These are phyloP conservation scores for Beris chalybata DNA, from an alignment of 2,888 invertebrate genomes.

Conservation along the genomic window DNA sequence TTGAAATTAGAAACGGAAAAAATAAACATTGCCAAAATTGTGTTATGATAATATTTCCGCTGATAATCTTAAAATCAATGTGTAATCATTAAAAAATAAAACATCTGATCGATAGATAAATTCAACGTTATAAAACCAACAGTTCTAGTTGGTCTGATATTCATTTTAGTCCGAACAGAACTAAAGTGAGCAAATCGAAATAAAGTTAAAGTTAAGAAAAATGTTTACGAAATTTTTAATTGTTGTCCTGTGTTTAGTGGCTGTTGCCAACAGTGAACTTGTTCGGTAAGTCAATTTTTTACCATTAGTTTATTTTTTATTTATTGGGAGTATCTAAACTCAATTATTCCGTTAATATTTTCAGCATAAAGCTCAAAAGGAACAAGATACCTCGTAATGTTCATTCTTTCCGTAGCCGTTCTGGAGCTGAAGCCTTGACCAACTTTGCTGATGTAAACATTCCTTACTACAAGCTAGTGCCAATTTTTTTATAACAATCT, in stretches of 20 bases:
- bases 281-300: background rate
- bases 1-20: no score
- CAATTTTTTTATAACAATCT: background rate
- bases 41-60: no score
- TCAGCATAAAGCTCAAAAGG: constrained; percentile 12
- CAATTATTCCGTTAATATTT: background rate
- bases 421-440: constrained; percentile 43
- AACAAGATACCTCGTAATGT: background rate
- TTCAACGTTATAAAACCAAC: no score
- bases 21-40: no score
- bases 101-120: no score
- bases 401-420: constrained; percentile 57
- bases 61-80: no score
- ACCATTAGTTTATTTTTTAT: background rate
- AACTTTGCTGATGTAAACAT: constrained; percentile 17
- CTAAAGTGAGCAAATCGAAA: no score
- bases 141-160: no score
- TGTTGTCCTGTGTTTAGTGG: constrained; percentile 9
- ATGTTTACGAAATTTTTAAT: constrained; percentile 6
- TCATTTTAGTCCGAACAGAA: no score
- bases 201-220: no score
- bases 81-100: no score
- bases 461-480: background rate
- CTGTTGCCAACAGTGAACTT: constrained; percentile 13
- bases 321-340: no score